Conservation (phyloP, 2,888 invertebrate genomes). For the Crocallis elinguaria region DNA sequence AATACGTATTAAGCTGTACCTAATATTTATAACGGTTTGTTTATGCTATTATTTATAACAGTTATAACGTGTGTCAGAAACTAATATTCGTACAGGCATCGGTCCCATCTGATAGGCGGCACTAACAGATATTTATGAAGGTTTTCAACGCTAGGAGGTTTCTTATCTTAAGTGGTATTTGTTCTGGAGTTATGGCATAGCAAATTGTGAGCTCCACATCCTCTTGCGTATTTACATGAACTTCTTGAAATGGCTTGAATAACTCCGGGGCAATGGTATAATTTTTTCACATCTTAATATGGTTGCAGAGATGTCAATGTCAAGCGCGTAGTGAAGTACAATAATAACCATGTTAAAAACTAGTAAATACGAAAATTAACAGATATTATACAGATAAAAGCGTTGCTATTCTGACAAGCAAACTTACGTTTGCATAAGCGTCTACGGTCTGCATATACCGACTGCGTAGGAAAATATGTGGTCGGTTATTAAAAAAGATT, state of each 20-base stretch:
- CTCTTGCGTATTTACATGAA: constrained; percentile 8
- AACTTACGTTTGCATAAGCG: too few species aligned
- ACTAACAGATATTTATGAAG: constrained; percentile 24
- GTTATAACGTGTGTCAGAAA: constrained; percentile 1
- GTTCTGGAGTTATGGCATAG: constrained; percentile 13
- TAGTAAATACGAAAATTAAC: too few species aligned
- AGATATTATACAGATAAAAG: too few species aligned
- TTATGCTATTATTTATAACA: not conserved
- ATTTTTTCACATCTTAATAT: too few species aligned
- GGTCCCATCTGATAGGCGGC: constrained; percentile 20
- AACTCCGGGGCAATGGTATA: too few species aligned
- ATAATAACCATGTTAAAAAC: too few species aligned
- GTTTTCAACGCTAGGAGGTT: constrained; percentile 12
- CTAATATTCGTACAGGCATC: constrained; percentile 5
- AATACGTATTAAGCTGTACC: not conserved
- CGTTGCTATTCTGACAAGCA: too few species aligned
- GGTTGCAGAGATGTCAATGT: too few species aligned
- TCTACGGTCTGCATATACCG: too few species aligned
- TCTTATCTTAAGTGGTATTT: constrained; percentile 21
- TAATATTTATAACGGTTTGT: not conserved
- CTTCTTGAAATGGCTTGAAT: not conserved
- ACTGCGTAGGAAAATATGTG: too few species aligned
- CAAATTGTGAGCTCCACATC: constrained; percentile 15
- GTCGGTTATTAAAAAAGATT: too few species aligned
- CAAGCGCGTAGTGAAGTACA: too few species aligned